Conservation (phyloP, 1,140 invertebrate species). For the Melipona quadrifasciata region DNA sequence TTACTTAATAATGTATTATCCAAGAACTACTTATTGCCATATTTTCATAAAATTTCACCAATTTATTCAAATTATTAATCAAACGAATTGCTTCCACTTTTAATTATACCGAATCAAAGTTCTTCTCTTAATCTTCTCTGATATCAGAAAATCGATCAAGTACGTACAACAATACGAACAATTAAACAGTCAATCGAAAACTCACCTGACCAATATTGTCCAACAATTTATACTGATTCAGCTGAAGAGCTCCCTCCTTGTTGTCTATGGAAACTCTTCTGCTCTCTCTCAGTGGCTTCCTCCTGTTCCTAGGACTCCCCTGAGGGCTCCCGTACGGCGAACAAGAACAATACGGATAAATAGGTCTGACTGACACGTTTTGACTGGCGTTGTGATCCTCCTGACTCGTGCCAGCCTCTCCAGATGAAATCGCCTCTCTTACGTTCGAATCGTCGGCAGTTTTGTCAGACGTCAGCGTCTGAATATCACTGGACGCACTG, state of each 20-base stretch:
- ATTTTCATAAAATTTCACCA: too few relatives aligned
- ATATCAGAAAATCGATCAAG: too few relatives aligned
- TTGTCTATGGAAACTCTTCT: slow-evolving; percentile 92
- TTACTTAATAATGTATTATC: too few relatives aligned
- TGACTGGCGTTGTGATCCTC: slow-evolving; percentile 48
- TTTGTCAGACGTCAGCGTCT: background rate
- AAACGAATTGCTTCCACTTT: too few relatives aligned
- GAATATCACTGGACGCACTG: slow-evolving; percentile 9
- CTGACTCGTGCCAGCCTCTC: slow-evolving; percentile 60
- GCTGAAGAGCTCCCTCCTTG: slow-evolving; percentile 92
- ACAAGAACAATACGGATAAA: slow-evolving; percentile 89
- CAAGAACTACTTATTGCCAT: too few relatives aligned
- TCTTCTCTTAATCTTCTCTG: too few relatives aligned
- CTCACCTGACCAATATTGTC: slow-evolving; percentile 97
- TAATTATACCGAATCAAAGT: too few relatives aligned
- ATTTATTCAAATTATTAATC: too few relatives aligned
- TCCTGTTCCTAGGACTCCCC: slow-evolving; percentile 87
- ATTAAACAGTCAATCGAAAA: background rate
- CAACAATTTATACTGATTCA: slow-evolving; percentile 97
- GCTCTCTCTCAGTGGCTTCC: slow-evolving; percentile 90
- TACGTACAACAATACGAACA: background rate
- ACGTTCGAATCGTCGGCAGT: slow-evolving; percentile 3
- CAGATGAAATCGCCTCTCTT: slow-evolving; percentile 65
- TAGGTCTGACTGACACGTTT: slow-evolving; percentile 80
- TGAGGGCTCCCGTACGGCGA: slow-evolving; percentile 87